Conservation (phyloP, 2,113 vertebrate genomes). For the Aspiorhynchus laticeps region DNA sequence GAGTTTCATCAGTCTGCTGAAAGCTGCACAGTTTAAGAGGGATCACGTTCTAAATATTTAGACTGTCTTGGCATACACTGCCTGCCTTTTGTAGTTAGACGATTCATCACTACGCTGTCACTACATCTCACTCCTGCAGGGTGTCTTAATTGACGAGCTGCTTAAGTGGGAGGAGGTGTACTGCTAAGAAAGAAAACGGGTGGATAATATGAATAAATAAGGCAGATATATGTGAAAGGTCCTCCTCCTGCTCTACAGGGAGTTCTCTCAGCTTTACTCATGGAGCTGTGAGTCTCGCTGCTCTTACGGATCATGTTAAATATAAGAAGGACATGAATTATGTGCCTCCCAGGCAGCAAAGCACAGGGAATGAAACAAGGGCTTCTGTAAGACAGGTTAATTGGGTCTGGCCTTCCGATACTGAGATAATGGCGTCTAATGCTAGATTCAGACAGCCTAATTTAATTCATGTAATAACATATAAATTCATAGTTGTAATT, state of each 20-base stretch:
- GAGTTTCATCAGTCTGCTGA: slow-evolving; percentile 28
- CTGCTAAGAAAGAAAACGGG: not conserved
- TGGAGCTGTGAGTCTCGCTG: not conserved
- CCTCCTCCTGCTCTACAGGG: not conserved
- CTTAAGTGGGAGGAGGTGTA: slow-evolving; percentile 2
- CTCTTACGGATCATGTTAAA: slow-evolving; percentile 30
- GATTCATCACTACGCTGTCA: not conserved
- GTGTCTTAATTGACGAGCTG: slow-evolving; percentile 35
- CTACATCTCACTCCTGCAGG: slow-evolving; percentile 28
- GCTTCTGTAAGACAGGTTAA: slow-evolving; percentile 28
- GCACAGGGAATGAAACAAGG: slow-evolving; percentile 15
- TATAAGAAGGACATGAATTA: slow-evolving; percentile 7
- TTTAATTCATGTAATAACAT: not conserved
- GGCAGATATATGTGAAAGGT: not conserved
- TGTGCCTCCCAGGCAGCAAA: slow-evolving; percentile 16
- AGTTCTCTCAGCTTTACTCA: not conserved
- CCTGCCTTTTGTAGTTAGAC: not conserved
- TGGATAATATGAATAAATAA: not conserved
- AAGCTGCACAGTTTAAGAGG: not conserved
- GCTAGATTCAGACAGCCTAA: not conserved
- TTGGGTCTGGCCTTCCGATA: slow-evolving; percentile 14
- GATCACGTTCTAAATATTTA: slow-evolving; percentile 3
- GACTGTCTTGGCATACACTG: not conserved
- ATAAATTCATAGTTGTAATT: slow-evolving; percentile 6
- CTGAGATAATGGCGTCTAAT: not conserved